Conservation (phyloP, 2,888 invertebrate species). For the Ornithoptera alexandrae region DNA sequence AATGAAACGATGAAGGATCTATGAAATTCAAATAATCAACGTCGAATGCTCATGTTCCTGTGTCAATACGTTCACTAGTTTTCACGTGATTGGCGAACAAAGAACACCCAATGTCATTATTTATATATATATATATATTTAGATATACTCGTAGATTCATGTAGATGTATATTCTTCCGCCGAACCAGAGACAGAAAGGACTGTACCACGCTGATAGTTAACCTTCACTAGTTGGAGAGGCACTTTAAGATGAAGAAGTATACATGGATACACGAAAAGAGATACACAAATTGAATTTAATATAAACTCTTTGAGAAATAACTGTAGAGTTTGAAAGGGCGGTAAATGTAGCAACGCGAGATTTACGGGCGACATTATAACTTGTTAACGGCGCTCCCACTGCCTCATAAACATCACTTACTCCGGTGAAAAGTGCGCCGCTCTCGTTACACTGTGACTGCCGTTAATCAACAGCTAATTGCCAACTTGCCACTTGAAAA, state of each 20-base stretch:
- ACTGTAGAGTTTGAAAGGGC: not conserved
- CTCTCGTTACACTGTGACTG: constrained; percentile 8
- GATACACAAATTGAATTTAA: not conserved
- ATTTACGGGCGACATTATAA: constrained; percentile 14
- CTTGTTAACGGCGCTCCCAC: constrained; percentile 8
- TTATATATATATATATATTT: constrained; percentile 14
- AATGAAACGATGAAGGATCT: too few species aligned
- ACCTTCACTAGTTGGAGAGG: too few species aligned
- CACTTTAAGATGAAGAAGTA: too few species aligned
- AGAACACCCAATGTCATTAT: too few species aligned
- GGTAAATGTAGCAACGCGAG: not conserved
- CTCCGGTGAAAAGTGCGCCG: not conserved
- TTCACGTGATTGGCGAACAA: too few species aligned
- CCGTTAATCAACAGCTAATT: constrained; percentile 2
- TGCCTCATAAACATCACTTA: constrained; percentile 16
- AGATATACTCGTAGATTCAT: constrained; percentile 2
- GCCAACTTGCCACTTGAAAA: not conserved
- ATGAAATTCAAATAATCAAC: too few species aligned
- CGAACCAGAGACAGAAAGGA: too few species aligned
- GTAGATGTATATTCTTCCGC: constrained; percentile 4
- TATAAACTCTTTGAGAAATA: not conserved
- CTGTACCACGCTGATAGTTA: too few species aligned
- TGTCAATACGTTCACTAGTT: not conserved
- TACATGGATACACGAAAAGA: too few species aligned
- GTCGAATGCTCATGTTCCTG: too few species aligned